Evolutionary conservation across 2,797 vertebrate species (phyloP).

Genomic region (Aeoliscus strigatus): DNA sequence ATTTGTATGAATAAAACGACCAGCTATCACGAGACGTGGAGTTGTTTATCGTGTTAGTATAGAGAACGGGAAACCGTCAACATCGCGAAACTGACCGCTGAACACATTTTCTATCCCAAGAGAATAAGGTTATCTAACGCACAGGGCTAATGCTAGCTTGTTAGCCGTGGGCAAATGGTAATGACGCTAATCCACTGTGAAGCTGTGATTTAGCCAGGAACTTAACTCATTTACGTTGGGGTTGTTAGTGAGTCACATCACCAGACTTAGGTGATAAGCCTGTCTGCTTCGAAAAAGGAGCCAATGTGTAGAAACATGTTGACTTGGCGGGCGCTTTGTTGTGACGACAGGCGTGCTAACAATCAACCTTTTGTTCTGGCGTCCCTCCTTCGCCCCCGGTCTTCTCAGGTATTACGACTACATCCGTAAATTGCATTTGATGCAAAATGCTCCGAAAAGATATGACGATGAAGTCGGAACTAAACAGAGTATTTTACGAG

Average conservation of each 20-base stretch:
- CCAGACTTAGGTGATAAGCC: neutral
- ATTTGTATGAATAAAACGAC: constrained; percentile 16
- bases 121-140: constrained; percentile 60
- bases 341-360: constrained; percentile 53
- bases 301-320: constrained; percentile 15
- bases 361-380: constrained; percentile 68
- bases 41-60: neutral
- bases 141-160: constrained; percentile 59
- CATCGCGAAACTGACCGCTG: neutral
- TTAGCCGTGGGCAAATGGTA: constrained; percentile 44
- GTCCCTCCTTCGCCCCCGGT: constrained; percentile 9
- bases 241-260: neutral
- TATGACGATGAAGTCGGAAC: no score
- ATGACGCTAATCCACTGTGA: constrained; percentile 11
- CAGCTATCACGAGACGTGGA: neutral
- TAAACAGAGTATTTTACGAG: no score
- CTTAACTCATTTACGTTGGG: no score
- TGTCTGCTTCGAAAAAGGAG: neutral
- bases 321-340: constrained; percentile 60
- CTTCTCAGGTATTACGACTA: neutral
- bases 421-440: no score
- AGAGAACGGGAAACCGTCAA: neutral
- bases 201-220: constrained; percentile 6
- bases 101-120: constrained; percentile 39
- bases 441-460: no score